These are phyloP conservation scores for Pseudomyrmex gracilis DNA, from an alignment of 1,140 invertebrate genomes.

Conservation along the genomic window DNA sequence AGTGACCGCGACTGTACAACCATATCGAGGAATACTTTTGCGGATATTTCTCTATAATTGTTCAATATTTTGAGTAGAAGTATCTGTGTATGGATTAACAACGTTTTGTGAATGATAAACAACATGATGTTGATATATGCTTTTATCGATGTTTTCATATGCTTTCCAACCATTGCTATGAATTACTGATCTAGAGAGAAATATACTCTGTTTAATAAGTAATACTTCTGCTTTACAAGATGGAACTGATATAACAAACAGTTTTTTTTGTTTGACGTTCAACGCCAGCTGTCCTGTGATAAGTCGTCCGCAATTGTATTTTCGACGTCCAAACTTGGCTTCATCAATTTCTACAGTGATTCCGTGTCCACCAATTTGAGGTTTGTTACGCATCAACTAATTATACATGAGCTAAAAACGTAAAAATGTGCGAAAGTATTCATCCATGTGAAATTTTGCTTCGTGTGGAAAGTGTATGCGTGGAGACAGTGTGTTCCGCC, in stretches of 20 bases:
- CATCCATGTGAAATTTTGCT: too few relatives aligned
- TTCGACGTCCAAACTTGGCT: constrained; percentile 15
- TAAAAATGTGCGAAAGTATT: too few relatives aligned
- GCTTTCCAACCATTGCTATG: constrained; percentile 1
- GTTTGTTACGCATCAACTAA: neutral
- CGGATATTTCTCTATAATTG: neutral
- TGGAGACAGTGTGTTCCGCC: too few relatives aligned
- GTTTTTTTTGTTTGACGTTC: neutral
- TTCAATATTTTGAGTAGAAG: neutral
- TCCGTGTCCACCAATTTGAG: too few relatives aligned
- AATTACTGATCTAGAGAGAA: constrained; percentile 4
- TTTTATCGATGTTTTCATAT: neutral
- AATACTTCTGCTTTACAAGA: too few relatives aligned
- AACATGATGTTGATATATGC: neutral
- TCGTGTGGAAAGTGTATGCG: too few relatives aligned
- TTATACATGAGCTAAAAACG: constrained; percentile 4
- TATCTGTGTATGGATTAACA: neutral
- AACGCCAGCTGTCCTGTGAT: neutral
- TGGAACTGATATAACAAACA: neutral
- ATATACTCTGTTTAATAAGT: neutral
- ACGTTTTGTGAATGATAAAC: neutral
- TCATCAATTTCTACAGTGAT: neutral
- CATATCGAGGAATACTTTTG: neutral
- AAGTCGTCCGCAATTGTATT: neutral
- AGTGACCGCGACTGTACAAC: too few relatives aligned